These are phyloP conservation scores for Tragelaphus oryx DNA, from an alignment of 2,797 vertebrate genomes.

Conservation along the genomic window DNA sequence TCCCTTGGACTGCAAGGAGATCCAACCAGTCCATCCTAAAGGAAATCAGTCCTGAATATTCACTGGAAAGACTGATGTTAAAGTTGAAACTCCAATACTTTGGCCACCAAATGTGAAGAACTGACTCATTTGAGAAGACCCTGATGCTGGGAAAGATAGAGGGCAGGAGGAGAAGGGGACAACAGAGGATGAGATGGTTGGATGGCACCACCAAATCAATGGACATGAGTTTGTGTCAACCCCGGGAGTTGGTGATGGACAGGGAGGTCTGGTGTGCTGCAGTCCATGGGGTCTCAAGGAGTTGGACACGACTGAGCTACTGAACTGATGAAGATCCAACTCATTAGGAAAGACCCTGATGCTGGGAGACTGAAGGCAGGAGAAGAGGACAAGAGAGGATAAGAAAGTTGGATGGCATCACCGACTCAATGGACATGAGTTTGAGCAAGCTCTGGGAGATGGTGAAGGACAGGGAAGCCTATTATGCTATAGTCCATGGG, in stretches of 20 bases:
- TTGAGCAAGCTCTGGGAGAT: neutral
- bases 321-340: neutral
- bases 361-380: neutral
- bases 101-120: neutral
- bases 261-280: neutral
- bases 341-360: neutral
- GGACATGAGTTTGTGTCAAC: neutral
- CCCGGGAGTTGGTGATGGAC: neutral
- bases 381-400: neutral
- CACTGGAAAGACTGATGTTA: neutral
- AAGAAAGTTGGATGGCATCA: neutral
- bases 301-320: rapidly evolving
- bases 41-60: neutral
- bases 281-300: neutral
- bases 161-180: neutral
- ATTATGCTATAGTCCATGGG: neutral
- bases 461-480: neutral
- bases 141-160: neutral
- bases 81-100: neutral
- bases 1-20: neutral
- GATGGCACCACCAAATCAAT: neutral
- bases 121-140: neutral
- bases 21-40: neutral
- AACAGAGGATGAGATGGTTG: neutral
- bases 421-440: neutral